Conservation (phyloP, 2,797 vertebrate genomes). For the Syndactyla subalaris region DNA sequence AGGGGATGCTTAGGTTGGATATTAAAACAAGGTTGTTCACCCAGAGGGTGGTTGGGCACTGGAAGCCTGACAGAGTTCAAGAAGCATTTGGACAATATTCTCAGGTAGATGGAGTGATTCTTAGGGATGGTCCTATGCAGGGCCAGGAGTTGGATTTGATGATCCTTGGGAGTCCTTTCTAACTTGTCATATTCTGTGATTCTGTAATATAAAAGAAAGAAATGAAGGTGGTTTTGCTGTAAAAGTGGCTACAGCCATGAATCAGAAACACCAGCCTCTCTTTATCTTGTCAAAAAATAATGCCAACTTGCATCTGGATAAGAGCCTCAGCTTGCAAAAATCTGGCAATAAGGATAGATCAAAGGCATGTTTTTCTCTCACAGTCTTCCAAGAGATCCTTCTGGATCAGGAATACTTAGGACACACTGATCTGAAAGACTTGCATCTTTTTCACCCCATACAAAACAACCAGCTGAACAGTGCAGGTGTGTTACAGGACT, state of each 20-base stretch:
- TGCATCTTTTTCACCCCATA: background rate
- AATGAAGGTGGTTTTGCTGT: background rate
- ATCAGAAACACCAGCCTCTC: background rate
- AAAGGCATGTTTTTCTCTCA: background rate
- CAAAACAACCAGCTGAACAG: background rate
- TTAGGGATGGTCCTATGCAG: background rate
- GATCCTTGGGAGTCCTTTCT: background rate
- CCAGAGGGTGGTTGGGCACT: background rate
- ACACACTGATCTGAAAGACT: background rate
- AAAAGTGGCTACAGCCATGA: background rate
- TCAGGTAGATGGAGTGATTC: background rate
- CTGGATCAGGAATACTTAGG: background rate
- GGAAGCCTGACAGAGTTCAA: background rate
- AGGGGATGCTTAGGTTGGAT: background rate
- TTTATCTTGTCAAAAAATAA: background rate
- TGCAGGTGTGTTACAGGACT: background rate
- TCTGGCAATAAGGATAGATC: background rate
- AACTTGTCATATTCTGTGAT: background rate
- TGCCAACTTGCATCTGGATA: background rate
- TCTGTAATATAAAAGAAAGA: background rate
- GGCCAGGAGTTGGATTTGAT: background rate
- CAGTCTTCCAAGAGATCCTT: background rate
- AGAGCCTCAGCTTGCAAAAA: background rate
- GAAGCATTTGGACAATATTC: background rate
- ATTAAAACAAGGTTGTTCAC: background rate